Percentiles rank a stretch among this genome's conserved stretches.
These are phyloP conservation scores for Hippocampus mohnikei DNA, from an alignment of 2,113 vertebrate genomes.

Conservation along the genomic window DNA sequence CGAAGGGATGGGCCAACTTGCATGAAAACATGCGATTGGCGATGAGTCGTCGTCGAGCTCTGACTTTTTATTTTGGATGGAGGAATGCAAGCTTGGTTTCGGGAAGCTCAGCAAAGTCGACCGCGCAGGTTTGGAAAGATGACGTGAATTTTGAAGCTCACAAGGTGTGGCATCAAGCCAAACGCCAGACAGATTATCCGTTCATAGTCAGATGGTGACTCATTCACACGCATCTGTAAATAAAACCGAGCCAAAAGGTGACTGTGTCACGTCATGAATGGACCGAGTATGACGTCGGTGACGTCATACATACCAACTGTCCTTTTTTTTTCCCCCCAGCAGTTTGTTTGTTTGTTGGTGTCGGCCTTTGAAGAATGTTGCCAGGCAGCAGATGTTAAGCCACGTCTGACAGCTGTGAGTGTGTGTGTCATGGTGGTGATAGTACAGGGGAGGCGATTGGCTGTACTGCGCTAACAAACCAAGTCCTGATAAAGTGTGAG, in stretches of 20 bases:
- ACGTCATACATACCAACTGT: neutral
- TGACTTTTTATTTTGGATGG: neutral
- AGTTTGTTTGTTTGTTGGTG: slow-evolving; percentile 43
- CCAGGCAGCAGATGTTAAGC: slow-evolving; percentile 47
- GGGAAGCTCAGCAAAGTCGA: neutral
- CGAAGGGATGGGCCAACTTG: too few relatives aligned
- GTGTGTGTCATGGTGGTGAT: slow-evolving; percentile 28
- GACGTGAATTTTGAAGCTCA: too few relatives aligned
- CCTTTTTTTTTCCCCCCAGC: neutral
- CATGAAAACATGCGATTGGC: too few relatives aligned
- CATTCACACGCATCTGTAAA: too few relatives aligned
- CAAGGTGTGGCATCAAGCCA: neutral
- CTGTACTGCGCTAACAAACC: slow-evolving; percentile 38
- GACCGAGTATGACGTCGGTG: too few relatives aligned
- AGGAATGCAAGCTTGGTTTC: neutral
- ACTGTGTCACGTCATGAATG: too few relatives aligned
- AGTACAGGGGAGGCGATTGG: neutral
- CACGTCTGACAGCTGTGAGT: slow-evolving; percentile 18
- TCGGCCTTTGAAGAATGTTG: slow-evolving; percentile 30
- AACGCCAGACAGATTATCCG: neutral
- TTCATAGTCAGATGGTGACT: neutral
- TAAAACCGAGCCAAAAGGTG: too few relatives aligned
- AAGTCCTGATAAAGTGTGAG: slow-evolving; percentile 22
- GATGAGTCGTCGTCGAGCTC: too few relatives aligned
- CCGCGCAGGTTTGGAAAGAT: too few relatives aligned